These are phyloP conservation scores for Montipora capricornis DNA, from an alignment of 64 coral and sea anemone genomes.

Conservation along the genomic window DNA sequence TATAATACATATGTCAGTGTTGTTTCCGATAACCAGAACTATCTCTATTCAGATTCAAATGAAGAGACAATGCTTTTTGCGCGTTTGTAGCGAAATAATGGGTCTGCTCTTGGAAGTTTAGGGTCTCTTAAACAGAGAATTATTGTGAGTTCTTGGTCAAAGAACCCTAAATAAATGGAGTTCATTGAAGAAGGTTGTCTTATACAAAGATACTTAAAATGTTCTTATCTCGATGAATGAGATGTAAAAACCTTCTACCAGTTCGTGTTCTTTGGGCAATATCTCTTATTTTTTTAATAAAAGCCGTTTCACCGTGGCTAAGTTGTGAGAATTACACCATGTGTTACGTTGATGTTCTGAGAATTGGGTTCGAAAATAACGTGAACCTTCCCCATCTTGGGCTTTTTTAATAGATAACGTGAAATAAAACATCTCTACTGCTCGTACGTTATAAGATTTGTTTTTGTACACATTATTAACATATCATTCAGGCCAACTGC, in stretches of 20 bases:
- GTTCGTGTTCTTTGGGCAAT: conserved; percentile 36
- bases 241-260: neutral
- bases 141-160: conserved; percentile 3
- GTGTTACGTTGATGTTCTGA: conserved; percentile 4
- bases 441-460: neutral
- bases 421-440: conserved; percentile 41
- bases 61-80: conserved; percentile 15
- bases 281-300: neutral
- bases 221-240: conserved; percentile 42
- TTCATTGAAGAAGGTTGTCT: conserved; percentile 21
- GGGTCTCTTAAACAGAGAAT: conserved; percentile 42
- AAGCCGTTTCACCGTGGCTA: too few species aligned
- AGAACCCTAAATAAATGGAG: conserved; percentile 12
- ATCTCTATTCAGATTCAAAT: conserved; percentile 54
- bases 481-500: neutral
- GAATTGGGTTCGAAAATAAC: neutral
- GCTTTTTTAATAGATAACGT: conserved; percentile 6
- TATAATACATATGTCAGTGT: conserved; percentile 33
- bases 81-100: conserved; percentile 49
- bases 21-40: conserved; percentile 34
- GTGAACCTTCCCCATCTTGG: neutral
- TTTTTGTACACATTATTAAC: neutral
- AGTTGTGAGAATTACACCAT: neutral
- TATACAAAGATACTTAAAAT: conserved; percentile 47
- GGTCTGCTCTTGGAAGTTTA: conserved; percentile 28